phyloP scores from a whole-genome alignment of 1,140 invertebrate genomes.

The Ceratina calcarata region DNA sequence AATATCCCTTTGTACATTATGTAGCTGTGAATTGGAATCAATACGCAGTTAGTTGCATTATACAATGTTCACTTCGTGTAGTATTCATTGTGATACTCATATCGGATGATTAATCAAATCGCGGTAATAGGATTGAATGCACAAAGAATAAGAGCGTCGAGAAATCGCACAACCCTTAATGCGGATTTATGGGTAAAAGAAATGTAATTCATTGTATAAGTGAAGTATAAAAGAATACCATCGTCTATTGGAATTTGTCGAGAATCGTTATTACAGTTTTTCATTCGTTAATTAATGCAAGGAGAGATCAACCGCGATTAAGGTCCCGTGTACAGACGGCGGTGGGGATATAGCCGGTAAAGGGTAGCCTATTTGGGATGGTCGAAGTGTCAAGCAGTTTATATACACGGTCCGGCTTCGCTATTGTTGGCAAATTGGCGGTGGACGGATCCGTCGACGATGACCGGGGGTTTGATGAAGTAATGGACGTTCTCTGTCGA shows the following conservation, averaged over 20 bases:
- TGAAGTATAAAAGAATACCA: no score
- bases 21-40: background rate
- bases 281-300: no score
- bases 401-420: conserved; percentile 64
- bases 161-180: no score
- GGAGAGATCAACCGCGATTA: background rate
- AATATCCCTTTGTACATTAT: background rate
- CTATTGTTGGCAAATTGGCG: conserved; percentile 76
- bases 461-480: conserved; percentile 76
- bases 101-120: background rate
- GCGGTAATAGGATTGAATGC: background rate
- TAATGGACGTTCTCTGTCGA: conserved; percentile 78
- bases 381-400: conserved; percentile 62
- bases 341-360: conserved; percentile 11
- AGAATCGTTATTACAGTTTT: no score
- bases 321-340: background rate
- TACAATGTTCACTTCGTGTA: background rate
- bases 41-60: background rate
- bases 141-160: background rate
- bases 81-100: background rate
- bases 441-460: conserved; percentile 72
- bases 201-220: no score
- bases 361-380: conserved; percentile 50
- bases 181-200: no score
- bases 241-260: no score